Evolutionary conservation across 1,140 invertebrate species (phyloP).

Genomic region (Asobara japonica): DNA sequence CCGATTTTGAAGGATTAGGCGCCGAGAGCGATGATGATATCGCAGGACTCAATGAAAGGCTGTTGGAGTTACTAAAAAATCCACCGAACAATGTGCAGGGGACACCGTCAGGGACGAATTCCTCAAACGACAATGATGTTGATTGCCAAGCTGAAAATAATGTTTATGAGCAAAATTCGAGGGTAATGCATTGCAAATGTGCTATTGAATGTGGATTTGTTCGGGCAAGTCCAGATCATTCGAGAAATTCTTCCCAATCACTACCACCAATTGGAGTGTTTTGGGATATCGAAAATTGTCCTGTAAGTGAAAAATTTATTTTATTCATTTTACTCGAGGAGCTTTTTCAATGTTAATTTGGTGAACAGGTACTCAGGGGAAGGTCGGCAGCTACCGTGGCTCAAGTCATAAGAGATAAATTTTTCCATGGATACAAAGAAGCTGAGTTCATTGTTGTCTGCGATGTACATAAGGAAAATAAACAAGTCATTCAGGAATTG

Average conservation of each 20-base stretch:
- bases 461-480: slow-evolving; percentile 82
- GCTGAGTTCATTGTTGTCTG: slow-evolving; percentile 88
- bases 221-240: slow-evolving; percentile 45
- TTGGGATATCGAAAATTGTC: slow-evolving; percentile 94
- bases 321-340: background rate
- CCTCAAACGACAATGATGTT: slow-evolving; percentile 45
- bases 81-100: slow-evolving; percentile 37
- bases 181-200: slow-evolving; percentile 43
- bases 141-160: slow-evolving; percentile 41
- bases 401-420: slow-evolving; percentile 80
- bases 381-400: slow-evolving; percentile 83
- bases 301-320: slow-evolving; percentile 55
- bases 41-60: slow-evolving; percentile 53
- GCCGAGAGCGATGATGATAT: slow-evolving; percentile 50
- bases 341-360: too few relatives aligned
- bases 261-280: slow-evolving; percentile 86
- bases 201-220: slow-evolving; percentile 44
- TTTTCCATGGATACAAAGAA: slow-evolving; percentile 81
- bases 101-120: slow-evolving; percentile 41
- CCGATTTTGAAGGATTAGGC: slow-evolving; percentile 12
- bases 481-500: slow-evolving; percentile 81
- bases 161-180: slow-evolving; percentile 21
- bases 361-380: slow-evolving; percentile 77
- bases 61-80: slow-evolving; percentile 50
- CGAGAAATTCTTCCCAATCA: slow-evolving; percentile 50